Base-by-base conservation (phyloP, 2,113 vertebrate species). In the Halichoeres trimaculatus region DNA sequence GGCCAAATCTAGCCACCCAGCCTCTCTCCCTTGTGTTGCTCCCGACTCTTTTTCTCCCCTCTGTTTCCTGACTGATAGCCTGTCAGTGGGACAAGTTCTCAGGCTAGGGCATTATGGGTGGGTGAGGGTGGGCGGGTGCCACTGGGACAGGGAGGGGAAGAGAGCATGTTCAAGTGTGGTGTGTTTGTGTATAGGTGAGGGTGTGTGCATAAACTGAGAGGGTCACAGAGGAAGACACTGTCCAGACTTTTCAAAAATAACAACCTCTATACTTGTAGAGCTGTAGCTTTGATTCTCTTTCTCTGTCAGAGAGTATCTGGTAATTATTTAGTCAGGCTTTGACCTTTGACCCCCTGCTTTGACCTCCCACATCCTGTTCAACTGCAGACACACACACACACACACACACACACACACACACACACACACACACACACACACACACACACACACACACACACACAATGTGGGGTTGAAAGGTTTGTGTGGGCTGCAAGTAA, bases 261-360 rank as follows among this genome's bases (percentile, higher is more conserved):
- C 83, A 84, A 84, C 68, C 74, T 26, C 53, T 76, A 79, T 79
- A 83, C 64, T 72, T 41, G 17, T 63, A 41, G 52, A 41, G 59
- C 48, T 54, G 13, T 53, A 40, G 66, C 68, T 76, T 50, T 78
- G 60, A 72, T 61, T 75, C 6, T 63, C 41, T 58, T 51, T 41
- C 26, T 70, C 34, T 62, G 67, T 74, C 76, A 83, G 84, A 67
- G 77, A 66, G 74, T 82, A 90, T 72, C 81, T 74, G 87, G 90
- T 56, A 48, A 91, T 94, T 95, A 89, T 94, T 88, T 78, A 85
- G 84, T 91, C 81, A 78, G 85, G 75, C 88, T 81, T 87, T 88
- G 91, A 75, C 87, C 80, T 87, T 84, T 89, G 88, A 92, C 89
- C 89, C 54, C 78, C 59, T 75, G 70, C 75, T 85, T 80, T 93